A percentile compares a stretch with the other conserved stretches of the same genome.
phyloP scores from a whole-genome alignment of 2,888 invertebrate species.

The Nasonia oneida region DNA sequence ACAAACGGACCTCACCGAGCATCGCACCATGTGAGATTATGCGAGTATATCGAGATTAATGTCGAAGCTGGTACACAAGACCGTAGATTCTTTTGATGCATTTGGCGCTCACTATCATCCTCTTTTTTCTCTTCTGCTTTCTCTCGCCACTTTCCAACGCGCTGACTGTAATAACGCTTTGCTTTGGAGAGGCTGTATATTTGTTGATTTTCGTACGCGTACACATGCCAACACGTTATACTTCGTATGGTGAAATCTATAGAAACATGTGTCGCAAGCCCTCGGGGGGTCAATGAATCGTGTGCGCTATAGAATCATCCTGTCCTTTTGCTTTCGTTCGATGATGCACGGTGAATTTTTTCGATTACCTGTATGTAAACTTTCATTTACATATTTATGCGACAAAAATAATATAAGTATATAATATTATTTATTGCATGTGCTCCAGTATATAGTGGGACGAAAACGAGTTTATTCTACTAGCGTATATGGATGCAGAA shows the following conservation, averaged over 20 bases:
- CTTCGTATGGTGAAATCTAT: background rate
- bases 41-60: constrained; percentile 23
- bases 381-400: background rate
- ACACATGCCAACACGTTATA: background rate
- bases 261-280: background rate
- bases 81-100: constrained; percentile 10
- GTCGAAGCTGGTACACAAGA: background rate
- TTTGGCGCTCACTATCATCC: background rate
- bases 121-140: constrained; percentile 18
- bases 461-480: too few species aligned
- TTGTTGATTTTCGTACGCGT: background rate
- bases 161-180: background rate
- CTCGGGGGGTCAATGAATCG: background rate
- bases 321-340: background rate
- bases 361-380: background rate
- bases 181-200: background rate
- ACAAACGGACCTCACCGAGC: background rate
- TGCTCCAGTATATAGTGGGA: too few species aligned
- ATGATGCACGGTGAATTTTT: background rate
- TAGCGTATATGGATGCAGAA: background rate
- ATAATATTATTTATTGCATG: background rate
- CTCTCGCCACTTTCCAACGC: constrained; percentile 19
- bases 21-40: background rate
- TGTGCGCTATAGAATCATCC: background rate
- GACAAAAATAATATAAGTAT: background rate